Conservation (phyloP, 92 coral and sea anemone species). For the Bergia sp. region DNA sequence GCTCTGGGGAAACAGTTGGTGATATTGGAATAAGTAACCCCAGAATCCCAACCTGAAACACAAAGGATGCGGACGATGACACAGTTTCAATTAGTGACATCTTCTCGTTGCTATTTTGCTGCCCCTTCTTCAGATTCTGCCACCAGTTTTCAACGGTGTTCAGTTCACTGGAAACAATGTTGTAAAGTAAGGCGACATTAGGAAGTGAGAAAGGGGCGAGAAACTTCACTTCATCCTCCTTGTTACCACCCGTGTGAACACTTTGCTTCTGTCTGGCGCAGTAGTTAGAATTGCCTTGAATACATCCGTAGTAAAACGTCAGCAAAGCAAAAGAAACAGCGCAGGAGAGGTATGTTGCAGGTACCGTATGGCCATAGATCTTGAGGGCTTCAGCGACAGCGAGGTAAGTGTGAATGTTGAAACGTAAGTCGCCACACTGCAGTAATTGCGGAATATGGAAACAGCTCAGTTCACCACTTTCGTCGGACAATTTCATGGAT, state of each 20-base stretch:
- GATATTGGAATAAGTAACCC: conserved; percentile 8
- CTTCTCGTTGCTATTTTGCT: background rate
- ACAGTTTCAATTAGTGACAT: background rate
- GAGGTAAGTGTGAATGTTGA: background rate
- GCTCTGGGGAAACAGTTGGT: background rate
- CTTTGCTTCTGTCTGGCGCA: background rate
- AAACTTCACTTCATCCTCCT: background rate
- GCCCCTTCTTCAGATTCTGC: conserved; percentile 8
- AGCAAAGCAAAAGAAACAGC: background rate
- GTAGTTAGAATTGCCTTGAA: background rate
- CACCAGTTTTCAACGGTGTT: background rate
- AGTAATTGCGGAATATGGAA: background rate
- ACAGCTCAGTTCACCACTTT: background rate
- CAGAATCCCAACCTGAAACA: conserved; percentile 1
- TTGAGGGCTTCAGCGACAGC: background rate
- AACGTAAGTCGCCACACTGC: background rate
- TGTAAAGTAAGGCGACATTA: conserved; percentile 1
- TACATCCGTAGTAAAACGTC: background rate
- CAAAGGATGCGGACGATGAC: background rate
- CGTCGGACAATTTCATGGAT: background rate
- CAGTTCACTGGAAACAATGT: background rate
- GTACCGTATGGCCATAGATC: background rate
- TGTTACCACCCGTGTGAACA: background rate
- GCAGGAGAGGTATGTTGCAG: background rate
- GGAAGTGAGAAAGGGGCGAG: background rate